Percentiles rank a stretch among this genome's conserved stretches.
Conservation (phyloP, 2,797 vertebrate genomes). For the Diglossa cyanea region DNA sequence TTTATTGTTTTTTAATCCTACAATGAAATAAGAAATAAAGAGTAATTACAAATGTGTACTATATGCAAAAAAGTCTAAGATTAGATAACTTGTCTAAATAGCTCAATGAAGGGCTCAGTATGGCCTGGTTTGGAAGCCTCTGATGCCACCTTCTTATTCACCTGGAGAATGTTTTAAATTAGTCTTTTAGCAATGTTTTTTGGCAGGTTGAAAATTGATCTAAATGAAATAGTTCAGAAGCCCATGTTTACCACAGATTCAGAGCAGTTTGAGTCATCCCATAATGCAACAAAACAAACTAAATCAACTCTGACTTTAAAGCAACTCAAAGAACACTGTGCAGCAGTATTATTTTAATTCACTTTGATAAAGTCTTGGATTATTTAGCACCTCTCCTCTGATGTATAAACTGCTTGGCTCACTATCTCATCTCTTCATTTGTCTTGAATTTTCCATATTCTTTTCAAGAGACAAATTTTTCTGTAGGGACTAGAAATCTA, state of each 20-base stretch:
- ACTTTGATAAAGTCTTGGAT: not conserved
- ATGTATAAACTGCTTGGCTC: not conserved
- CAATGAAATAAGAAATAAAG: not conserved
- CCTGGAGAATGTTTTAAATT: not conserved
- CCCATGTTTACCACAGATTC: not conserved
- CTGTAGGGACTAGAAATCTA: not conserved
- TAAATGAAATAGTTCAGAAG: not conserved
- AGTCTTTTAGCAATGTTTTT: not conserved
- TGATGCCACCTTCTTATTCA: not conserved
- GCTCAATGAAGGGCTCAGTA: not conserved
- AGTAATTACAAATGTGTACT: not conserved
- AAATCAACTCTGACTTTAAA: not conserved
- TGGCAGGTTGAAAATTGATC: not conserved
- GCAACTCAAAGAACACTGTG: not conserved
- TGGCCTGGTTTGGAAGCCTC: not conserved
- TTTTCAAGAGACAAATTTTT: not conserved
- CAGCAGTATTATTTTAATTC: not conserved
- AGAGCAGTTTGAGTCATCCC: not conserved
- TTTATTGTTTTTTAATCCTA: not conserved
- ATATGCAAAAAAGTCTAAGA: not conserved
- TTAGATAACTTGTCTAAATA: not conserved
- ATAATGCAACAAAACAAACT: not conserved
- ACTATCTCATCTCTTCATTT: not conserved
- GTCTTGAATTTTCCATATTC: not conserved
- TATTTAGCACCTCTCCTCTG: not conserved